Base-by-base conservation (phyloP, 2,797 vertebrate species). In the Fistularia tabacaria region DNA sequence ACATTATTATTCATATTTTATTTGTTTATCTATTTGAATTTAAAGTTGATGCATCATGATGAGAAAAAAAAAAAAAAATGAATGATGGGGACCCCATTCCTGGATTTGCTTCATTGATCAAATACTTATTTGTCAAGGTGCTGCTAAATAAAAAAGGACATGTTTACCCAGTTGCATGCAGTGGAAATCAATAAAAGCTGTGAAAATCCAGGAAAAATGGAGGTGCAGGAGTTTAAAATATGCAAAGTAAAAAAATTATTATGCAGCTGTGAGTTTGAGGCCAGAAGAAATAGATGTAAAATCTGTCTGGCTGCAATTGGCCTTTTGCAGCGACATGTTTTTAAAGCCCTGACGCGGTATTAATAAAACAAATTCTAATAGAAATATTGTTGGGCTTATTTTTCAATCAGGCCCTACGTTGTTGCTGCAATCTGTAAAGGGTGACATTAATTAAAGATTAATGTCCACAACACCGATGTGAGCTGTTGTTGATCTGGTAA, bases 361-460 rank as follows among this genome's bases (percentile, higher is more conserved):
- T 92, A 92, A 91, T 91, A 91, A 92, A 90, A 90, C 85, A 90
- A 88, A 88, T 88, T 87, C 86, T 90, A 91, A 91, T 90, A 91
- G 87, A 92, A 91, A 91, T 90, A 91, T 90, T 85, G 91, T 91
- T 91, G 86, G 68, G 84, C 88, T 91, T 90, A 91, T 91, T 92
- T 91, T 91, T 91, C 89, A 90, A 90, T 91, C 88, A 91, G 88
- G 81, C 87, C 78, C 74, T 79, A 81, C 79, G 88, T 89, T 25
- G 25, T 25, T 74, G 57, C 73, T 71, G 86, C 88, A 88, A 89
- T 90, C 89, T 77, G 74, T 83, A 89, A 88, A 88, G 85, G 87
- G 79, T 90, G 88, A 91, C 90, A 90, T 91, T 91, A 91, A 92
- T 92, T 90, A 92, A 90, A 91, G 91, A 91, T 90, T 88, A 88